Base-by-base conservation (phyloP, 2,113 vertebrate genomes). In the Neoarius graeffei region DNA sequence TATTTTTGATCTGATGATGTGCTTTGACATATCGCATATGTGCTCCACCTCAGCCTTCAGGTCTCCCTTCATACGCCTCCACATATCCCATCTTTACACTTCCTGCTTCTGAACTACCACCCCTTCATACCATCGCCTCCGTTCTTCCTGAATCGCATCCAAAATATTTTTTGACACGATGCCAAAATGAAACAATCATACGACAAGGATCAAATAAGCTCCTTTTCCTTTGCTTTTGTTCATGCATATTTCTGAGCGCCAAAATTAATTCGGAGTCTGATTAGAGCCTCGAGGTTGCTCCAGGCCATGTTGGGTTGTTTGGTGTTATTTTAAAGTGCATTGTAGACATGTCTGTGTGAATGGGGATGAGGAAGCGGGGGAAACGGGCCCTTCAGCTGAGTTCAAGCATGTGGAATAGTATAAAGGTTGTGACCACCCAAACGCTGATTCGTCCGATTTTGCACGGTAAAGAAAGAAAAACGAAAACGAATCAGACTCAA, bases 41-140 rank as follows among this genome's bases (percentile, higher is more conserved):
- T 83, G 91, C 73, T 89, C 85, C 73, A 85, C 89, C 93, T 91
- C 88, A 92, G 87, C 87, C 10, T 90, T 84, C 93, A 93, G 92
- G 30, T 84, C 76, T 87, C 86, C 89, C 80, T 82, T 82, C 57
- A 82, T 82, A 82, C 57, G 80, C 80, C 80, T 82, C 80, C 80
- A 14, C 62, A 91, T 91, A 84, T 89, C 91, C 93, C 92, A 90
- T 91, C 91, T 93, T 88, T 80, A 57, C 81, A 92, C 67, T 9
- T 48, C 64, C 56, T 73, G 69, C 82, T 83, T 76, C 86, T 71
- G 79, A 86, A 86, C 66, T 64, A 35, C 74, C 74, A 54, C 81
- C 93, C 83, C 74, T 56, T 59, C 20, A 0, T 76, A 25, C 30
- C 56, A n/a, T 73, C 25, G 25, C 56, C 15, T 13, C 25, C 30